Evolutionary conservation across 1,140 invertebrate species (phyloP).

Genomic region (Aphaenogaster ashmeadi): DNA sequence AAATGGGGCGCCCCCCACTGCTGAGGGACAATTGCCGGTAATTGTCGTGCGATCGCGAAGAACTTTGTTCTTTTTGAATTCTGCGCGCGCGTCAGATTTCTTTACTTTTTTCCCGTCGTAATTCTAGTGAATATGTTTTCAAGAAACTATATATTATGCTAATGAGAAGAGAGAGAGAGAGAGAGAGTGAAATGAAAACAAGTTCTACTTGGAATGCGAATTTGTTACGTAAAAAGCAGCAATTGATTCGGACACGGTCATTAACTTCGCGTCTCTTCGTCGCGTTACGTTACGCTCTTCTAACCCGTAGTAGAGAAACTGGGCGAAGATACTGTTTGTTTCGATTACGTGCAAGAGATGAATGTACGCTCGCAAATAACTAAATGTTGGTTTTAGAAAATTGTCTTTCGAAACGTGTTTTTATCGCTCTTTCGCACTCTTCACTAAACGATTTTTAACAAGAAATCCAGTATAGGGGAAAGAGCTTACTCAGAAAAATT

Average conservation of each 20-base stretch:
- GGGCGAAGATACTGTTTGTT: constrained; percentile 51
- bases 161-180: background rate
- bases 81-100: background rate
- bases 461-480: constrained; percentile 13
- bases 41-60: constrained; percentile 25
- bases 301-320: background rate
- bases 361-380: constrained; percentile 52
- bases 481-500: constrained; percentile 55
- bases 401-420: constrained; percentile 58
- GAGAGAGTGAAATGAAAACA: background rate
- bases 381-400: constrained; percentile 65
- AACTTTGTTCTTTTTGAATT: constrained; percentile 21
- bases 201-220: constrained; percentile 3
- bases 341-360: constrained; percentile 58
- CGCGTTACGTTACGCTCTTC: background rate
- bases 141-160: background rate
- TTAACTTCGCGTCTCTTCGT: background rate
- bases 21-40: background rate
- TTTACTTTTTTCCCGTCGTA: background rate
- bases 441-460: constrained; percentile 52
- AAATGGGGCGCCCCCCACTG: background rate
- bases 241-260: constrained; percentile 1
- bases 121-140: constrained; percentile 9
- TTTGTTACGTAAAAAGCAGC: background rate
- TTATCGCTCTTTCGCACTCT: constrained; percentile 44